phyloP scores from a whole-genome alignment of 2,797 vertebrate genomes.

The Lates japonicus region DNA sequence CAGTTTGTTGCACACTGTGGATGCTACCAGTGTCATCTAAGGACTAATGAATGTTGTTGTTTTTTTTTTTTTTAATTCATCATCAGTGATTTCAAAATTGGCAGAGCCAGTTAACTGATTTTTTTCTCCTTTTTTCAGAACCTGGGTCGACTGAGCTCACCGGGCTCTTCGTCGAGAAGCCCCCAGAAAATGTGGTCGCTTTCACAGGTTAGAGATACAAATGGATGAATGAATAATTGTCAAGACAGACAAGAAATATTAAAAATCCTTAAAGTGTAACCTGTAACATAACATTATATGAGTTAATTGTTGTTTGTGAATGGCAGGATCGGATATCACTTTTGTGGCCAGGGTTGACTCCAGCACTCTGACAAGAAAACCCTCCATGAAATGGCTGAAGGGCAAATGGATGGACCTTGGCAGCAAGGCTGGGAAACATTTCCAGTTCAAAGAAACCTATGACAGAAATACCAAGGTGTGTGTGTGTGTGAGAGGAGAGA shows the following conservation, averaged over 20 bases:
- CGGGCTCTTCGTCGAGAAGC: constrained; percentile 85
- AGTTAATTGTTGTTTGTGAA: constrained; percentile 35
- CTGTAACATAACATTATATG: not conserved
- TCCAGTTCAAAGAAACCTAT: constrained; percentile 90
- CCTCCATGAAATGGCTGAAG: constrained; percentile 92
- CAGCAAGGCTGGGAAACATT: constrained; percentile 90
- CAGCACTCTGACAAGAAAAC: constrained; percentile 83
- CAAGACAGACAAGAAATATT: not conserved
- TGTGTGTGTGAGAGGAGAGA: not conserved
- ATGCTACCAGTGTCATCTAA: not conserved
- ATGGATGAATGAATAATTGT: not conserved
- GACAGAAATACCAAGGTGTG: constrained; percentile 90
- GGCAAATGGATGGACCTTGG: constrained; percentile 93
- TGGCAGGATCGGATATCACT: constrained; percentile 77
- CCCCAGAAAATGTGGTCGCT: constrained; percentile 38
- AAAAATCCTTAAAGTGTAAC: not conserved
- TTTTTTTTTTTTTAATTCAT: not conserved
- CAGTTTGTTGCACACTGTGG: constrained; percentile 18
- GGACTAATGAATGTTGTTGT: not conserved
- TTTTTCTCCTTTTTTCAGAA: constrained; percentile 63
- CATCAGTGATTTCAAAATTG: not conserved
- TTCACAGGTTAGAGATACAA: constrained; percentile 71
- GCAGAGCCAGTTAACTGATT: not conserved
- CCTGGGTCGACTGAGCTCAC: constrained; percentile 70
- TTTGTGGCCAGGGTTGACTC: constrained; percentile 86